A percentile compares a stretch with the other conserved stretches of the same genome.
These are phyloP conservation scores for Coryphaenoides rupestris DNA, from an alignment of 2,113 vertebrate species.

Conservation along the genomic window DNA sequence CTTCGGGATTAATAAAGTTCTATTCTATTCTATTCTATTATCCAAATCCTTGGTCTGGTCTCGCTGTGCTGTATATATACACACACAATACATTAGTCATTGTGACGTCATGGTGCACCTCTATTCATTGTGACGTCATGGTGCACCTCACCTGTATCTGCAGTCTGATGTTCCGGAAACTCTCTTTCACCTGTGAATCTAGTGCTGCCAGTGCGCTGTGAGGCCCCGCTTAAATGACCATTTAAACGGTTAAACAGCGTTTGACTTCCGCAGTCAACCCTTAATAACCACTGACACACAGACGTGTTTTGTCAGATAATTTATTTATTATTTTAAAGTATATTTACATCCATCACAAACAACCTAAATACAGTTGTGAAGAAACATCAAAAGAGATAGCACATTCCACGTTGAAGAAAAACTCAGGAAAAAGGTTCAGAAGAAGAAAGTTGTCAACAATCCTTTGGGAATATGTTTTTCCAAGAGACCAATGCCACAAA, in stretches of 20 bases:
- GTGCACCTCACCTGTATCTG: constrained; percentile 82
- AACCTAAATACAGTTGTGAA: neutral
- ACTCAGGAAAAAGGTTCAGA: no score
- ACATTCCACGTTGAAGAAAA: no score
- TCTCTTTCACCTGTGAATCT: constrained; percentile 86
- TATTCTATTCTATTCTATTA: no score
- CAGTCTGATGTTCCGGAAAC: constrained; percentile 81
- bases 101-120: no score
- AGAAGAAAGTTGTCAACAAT: constrained; percentile 7
- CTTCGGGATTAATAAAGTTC: no score
- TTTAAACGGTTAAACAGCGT: no score
- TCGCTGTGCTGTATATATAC: no score
- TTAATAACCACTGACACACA: no score
- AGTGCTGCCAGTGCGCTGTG: constrained; percentile 80
- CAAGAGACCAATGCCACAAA: neutral
- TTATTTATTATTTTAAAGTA: neutral
- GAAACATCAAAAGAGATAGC: no score
- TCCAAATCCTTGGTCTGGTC: no score
- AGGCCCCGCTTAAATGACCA: constrained; percentile 66
- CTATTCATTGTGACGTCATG: no score
- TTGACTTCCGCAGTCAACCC: neutral
- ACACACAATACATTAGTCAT: no score
- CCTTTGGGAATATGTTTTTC: constrained; percentile 34
- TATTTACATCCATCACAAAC: neutral
- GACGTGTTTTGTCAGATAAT: neutral